phyloP scores from a whole-genome alignment of 2,888 invertebrate species.

The Cyclophora albipunctata region DNA sequence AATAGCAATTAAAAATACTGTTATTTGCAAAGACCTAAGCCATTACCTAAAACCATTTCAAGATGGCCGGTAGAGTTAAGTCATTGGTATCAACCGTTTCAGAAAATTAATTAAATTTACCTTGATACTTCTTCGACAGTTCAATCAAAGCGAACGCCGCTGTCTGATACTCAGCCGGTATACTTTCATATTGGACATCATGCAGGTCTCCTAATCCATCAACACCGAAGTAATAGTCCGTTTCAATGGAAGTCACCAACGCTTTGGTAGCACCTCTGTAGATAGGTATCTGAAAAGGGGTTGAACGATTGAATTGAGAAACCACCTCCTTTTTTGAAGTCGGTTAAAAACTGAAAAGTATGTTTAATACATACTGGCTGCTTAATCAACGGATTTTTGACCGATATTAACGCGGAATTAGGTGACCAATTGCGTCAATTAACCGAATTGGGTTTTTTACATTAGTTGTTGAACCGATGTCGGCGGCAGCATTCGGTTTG shows the following conservation, averaged over 20 bases:
- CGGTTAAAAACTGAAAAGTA: no score
- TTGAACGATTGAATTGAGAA: background rate
- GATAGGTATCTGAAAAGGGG: constrained; percentile 77
- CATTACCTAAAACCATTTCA: no score
- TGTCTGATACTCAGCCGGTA: constrained; percentile 51
- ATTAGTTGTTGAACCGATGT: no score
- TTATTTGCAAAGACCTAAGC: no score
- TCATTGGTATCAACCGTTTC: no score
- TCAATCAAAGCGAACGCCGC: constrained; percentile 76
- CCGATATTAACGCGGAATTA: background rate
- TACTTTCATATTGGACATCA: constrained; percentile 24
- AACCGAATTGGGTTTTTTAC: no score
- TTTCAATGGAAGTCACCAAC: constrained; percentile 36
- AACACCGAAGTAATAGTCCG: constrained; percentile 65
- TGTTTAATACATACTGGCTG: no score
- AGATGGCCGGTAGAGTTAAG: no score
- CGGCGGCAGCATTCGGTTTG: no score
- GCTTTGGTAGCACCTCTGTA: constrained; percentile 74
- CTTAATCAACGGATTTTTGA: background rate
- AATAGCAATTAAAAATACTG: no score
- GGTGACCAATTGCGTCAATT: no score
- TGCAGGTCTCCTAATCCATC: constrained; percentile 82
- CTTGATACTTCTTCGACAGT: constrained; percentile 66
- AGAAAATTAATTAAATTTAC: constrained; percentile 23
- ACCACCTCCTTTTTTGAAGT: no score